Evolutionary conservation across 1,140 invertebrate genomes (phyloP).

Genomic region (Drosophila virilis): DNA sequence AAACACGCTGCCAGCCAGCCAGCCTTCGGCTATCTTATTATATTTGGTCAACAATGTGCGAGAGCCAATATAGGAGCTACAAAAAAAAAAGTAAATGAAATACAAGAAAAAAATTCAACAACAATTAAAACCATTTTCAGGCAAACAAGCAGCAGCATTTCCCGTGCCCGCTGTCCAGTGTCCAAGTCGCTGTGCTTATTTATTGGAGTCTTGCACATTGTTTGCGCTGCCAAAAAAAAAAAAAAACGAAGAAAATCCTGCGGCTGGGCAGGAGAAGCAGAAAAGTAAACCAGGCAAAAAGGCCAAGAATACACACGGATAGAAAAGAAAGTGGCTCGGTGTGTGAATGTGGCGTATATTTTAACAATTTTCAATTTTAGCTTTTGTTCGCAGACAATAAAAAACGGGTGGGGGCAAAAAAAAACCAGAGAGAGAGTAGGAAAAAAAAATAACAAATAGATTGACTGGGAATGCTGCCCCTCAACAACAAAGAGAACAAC

Average conservation of each 20-base stretch:
- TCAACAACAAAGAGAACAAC: conserved; percentile 59
- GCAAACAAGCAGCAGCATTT: conserved; percentile 63
- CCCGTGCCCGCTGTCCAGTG: conserved; percentile 31
- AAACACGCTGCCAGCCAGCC: conserved; percentile 50
- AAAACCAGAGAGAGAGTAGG: conserved; percentile 14
- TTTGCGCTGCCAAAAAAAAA: conserved; percentile 56
- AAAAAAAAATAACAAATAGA: conserved; percentile 38
- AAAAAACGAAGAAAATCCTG: conserved; percentile 9
- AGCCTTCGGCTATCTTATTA: conserved; percentile 67
- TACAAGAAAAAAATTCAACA: conserved; percentile 56
- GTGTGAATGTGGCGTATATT: conserved; percentile 57
- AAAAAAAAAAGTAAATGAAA: conserved; percentile 14
- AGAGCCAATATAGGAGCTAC: conserved; percentile 56
- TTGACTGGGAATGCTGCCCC: conserved; percentile 30
- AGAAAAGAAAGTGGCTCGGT: conserved; percentile 67
- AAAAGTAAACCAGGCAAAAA: conserved; percentile 79
- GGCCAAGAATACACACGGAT: conserved; percentile 65
- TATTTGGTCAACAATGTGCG: conserved; percentile 76
- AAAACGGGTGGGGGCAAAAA: conserved; percentile 7
- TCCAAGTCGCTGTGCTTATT: conserved; percentile 67
- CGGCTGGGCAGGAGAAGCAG: conserved; percentile 6
- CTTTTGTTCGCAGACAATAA: conserved; percentile 73
- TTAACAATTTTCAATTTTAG: conserved; percentile 82
- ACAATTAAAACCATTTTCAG: conserved; percentile 80
- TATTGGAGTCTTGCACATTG: conserved; percentile 80